These are phyloP conservation scores for Pocota personata DNA, from an alignment of 2,888 invertebrate genomes.

Conservation along the genomic window DNA sequence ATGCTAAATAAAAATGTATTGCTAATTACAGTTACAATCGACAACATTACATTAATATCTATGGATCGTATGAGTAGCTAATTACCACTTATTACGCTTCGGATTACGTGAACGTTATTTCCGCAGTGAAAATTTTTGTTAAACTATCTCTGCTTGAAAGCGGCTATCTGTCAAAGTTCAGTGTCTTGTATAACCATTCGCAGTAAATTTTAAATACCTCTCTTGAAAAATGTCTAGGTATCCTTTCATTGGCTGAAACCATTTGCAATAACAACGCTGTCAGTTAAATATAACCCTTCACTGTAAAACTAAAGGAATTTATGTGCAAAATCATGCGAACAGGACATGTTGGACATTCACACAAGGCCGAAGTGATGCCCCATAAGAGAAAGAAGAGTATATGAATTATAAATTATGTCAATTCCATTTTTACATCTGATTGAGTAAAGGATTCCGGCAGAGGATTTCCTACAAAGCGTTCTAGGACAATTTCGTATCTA, in stretches of 20 bases:
- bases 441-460: conserved; percentile 67
- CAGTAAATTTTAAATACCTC: no score
- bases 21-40: no score
- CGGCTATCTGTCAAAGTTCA: no score
- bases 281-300: conserved; percentile 11
- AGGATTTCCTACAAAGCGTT: conserved; percentile 17
- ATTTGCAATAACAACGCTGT: background rate
- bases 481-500: conserved; percentile 10
- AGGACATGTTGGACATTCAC: conserved; percentile 24
- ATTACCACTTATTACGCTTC: no score
- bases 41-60: no score
- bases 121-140: no score
- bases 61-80: no score
- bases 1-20: no score
- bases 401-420: conserved; percentile 75
- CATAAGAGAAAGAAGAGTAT: background rate
- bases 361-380: background rate
- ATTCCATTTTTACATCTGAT: conserved; percentile 75
- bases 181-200: no score
- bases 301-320: conserved; percentile 8
- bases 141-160: no score
- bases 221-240: no score
- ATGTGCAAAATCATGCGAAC: conserved; percentile 19
- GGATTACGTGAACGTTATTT: no score
- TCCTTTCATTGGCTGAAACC: background rate